Conservation (phyloP, 2,888 invertebrate species). For the Acanthosepion lycidas region DNA sequence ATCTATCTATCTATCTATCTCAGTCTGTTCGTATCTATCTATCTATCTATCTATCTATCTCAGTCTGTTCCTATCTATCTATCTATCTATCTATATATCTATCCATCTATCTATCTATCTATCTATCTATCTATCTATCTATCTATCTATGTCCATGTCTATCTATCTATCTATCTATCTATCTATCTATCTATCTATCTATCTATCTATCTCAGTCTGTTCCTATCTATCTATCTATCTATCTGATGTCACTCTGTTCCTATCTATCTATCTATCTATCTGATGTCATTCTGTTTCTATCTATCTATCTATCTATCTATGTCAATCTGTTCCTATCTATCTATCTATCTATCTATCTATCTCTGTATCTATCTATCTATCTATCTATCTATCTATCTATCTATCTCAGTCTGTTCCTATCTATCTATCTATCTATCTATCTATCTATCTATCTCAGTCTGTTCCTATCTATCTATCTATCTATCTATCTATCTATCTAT, state of each 20-base stretch:
- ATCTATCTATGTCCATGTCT: no score
- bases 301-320: background rate
- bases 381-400: background rate
- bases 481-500: background rate
- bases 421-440: background rate
- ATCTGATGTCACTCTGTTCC: no score
- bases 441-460: constrained; percentile 6
- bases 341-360: constrained; percentile 33
- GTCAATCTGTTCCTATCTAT: background rate
- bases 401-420: no score
- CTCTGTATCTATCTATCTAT: no score
- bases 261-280: constrained; percentile 15
- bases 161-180: background rate
- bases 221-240: constrained; percentile 33
- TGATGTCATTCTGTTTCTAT: no score
- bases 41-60: constrained; percentile 15
- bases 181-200: constrained; percentile 13
- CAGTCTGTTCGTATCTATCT: no score
- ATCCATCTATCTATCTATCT: constrained; percentile 11
- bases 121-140: background rate
- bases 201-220: background rate
- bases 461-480: no score
- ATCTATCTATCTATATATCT: background rate
- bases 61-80: no score
- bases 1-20: constrained; percentile 15